These are phyloP conservation scores for Drosophila neonasuta DNA, from an alignment of 2,888 invertebrate species.

Conservation along the genomic window DNA sequence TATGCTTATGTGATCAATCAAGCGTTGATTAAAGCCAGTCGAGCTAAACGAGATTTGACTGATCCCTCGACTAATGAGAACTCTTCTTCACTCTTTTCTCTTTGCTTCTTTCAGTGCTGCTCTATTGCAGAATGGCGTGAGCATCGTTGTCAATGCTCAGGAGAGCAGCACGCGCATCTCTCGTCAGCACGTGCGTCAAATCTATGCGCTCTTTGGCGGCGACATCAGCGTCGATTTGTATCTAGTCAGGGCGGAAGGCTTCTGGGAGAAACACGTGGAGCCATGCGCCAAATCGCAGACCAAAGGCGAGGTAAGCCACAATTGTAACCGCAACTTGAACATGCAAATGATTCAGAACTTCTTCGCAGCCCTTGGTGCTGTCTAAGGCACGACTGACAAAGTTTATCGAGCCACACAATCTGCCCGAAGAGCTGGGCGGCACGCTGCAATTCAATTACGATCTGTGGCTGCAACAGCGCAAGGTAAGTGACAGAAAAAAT, in stretches of 20 bases:
- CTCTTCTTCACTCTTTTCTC: neutral
- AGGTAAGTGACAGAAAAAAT: conserved; percentile 83
- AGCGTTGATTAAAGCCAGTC: conserved; percentile 26
- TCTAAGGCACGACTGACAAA: conserved; percentile 87
- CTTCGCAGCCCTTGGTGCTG: conserved; percentile 86
- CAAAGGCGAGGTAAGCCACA: conserved; percentile 83
- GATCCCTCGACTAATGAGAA: conserved; percentile 42
- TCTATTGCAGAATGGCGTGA: conserved; percentile 83
- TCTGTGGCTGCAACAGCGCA: conserved; percentile 89
- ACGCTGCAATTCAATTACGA: conserved; percentile 88
- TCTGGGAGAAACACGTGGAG: conserved; percentile 90
- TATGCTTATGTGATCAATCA: conserved; percentile 59
- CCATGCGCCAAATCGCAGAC: conserved; percentile 86
- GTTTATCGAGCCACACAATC: conserved; percentile 87
- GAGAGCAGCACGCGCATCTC: conserved; percentile 86
- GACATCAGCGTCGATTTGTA: conserved; percentile 84
- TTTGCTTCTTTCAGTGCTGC: conserved; percentile 60
- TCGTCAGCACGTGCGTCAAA: conserved; percentile 85
- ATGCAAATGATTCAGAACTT: conserved; percentile 20
- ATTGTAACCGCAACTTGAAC: neutral
- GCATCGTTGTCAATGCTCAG: conserved; percentile 86
- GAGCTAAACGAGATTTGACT: conserved; percentile 25
- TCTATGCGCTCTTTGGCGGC: conserved; percentile 83
- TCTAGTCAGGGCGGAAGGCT: conserved; percentile 88
- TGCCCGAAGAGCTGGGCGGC: conserved; percentile 89